phyloP scores from a whole-genome alignment of 1,140 invertebrate species.

The Phymorhynchus buccinoides region DNA sequence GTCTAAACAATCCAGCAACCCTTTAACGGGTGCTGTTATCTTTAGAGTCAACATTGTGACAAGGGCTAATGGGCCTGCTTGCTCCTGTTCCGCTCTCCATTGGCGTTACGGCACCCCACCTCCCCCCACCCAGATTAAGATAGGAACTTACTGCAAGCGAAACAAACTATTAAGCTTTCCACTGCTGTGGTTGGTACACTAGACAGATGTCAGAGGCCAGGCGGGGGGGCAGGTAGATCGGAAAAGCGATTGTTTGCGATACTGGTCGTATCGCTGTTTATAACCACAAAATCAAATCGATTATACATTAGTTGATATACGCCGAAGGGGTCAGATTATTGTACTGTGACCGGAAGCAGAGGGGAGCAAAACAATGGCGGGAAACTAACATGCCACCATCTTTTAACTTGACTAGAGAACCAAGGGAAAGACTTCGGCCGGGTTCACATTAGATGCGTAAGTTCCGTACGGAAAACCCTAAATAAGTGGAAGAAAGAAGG shows the following conservation, averaged over 20 bases:
- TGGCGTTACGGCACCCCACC: background rate
- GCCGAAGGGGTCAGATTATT: too few relatives aligned
- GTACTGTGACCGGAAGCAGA: too few relatives aligned
- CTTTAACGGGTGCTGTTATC: background rate
- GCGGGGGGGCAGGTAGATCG: background rate
- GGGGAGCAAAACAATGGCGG: too few relatives aligned
- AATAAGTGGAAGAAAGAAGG: too few relatives aligned
- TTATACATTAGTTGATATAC: background rate
- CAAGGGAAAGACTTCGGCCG: too few relatives aligned
- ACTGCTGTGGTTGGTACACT: background rate
- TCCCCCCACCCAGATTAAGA: background rate
- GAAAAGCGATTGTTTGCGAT: background rate
- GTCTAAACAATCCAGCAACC: background rate
- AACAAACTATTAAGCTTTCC: background rate
- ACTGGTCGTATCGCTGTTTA: background rate
- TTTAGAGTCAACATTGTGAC: conserved; percentile 1
- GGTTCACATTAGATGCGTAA: too few relatives aligned
- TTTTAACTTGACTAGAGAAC: too few relatives aligned
- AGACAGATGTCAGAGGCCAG: background rate
- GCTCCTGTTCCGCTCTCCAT: background rate
- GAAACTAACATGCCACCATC: too few relatives aligned
- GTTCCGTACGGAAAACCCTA: too few relatives aligned
- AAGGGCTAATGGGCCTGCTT: background rate
- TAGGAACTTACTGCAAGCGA: background rate
- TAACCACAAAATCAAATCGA: background rate